Evolutionary conservation across 2,113 vertebrate species (phyloP), one percentile per base, ranked within the genome.

Genomic region (Actinemys pallida): DNA sequence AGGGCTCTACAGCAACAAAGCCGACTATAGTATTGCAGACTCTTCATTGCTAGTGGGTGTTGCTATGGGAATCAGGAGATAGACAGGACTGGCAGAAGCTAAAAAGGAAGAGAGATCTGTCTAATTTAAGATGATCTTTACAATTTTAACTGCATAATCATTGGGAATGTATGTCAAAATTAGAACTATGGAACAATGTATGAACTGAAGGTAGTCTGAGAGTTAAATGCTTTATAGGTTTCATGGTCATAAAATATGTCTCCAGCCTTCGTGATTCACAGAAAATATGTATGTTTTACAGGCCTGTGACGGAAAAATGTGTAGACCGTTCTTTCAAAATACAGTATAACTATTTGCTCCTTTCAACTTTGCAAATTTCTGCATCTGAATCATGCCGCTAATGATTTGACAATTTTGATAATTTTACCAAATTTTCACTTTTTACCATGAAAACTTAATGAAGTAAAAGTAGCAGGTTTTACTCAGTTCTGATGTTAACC

Each of bases 31-130:
- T 96, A 92, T 56, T 96, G 90, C 76, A 92, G 96, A 95, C 85
- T 79, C 88, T 96, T 93, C 86, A 94, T 17, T 92, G 91, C 89
- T 92, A 94, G 76, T 97, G 93, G 80, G 86, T 92, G 96, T 97
- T 98, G 86, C 91, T 94, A 97, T 97, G 95, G 84, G 96, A 97
- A 97, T 97, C 52, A 52, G 91, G 83, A 75, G 45, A 96, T 90
- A 93, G 5, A 93, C 49, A 94, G 79, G 65, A 95, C 56, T 93
- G 93, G 89, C 12, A 91, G 78, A 91, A 95, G 88, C 79, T 87
- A 90, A 94, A 90, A 92, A 84, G 27, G 78, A 78, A 96, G 92
- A 86, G 5, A 95, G 94, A 86, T 84, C 35, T 45, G 49, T 87
- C 88, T 27, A 2, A 91, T 94, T 79, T 79, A 81, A 86, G 83